Evolutionary conservation across 2,113 vertebrate genomes (phyloP).

Genomic region (Perccottus glenii): DNA sequence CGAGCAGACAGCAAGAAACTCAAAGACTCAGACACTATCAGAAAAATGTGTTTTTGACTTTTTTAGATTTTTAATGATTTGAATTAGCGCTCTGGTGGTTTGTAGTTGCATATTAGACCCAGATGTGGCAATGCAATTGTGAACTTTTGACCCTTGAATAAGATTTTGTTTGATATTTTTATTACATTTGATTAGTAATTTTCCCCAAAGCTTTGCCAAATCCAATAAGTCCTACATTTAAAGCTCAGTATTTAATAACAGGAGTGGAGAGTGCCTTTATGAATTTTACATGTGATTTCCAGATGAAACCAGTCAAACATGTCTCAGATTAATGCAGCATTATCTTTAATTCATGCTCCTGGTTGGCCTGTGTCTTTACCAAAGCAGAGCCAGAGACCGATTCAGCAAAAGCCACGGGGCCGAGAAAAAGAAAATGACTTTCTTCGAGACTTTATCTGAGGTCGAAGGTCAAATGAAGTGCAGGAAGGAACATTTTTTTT

Average conservation of each 20-base stretch:
- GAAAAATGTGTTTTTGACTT: no score
- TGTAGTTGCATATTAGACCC: no score
- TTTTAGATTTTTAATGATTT: no score
- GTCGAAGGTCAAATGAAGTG: background rate
- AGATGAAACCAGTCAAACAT: conserved; percentile 7
- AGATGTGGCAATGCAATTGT: no score
- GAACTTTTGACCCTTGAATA: no score
- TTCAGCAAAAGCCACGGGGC: background rate
- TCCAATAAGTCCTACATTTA: background rate
- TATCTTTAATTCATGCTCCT: conserved; percentile 1
- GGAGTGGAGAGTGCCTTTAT: background rate
- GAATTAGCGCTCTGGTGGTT: no score
- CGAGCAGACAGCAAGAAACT: no score
- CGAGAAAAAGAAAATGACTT: conserved; percentile 2
- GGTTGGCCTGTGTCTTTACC: background rate
- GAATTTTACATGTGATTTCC: background rate
- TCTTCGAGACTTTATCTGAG: background rate
- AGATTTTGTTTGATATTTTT: no score
- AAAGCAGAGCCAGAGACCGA: background rate
- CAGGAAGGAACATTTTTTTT: background rate
- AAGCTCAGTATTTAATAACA: background rate
- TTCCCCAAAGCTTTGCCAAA: no score
- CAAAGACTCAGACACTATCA: no score
- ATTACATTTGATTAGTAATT: no score
- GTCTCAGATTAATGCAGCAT: background rate